Evolutionary conservation across 2,113 vertebrate species (phyloP).

Genomic region (Oreotragus oreotragus): DNA sequence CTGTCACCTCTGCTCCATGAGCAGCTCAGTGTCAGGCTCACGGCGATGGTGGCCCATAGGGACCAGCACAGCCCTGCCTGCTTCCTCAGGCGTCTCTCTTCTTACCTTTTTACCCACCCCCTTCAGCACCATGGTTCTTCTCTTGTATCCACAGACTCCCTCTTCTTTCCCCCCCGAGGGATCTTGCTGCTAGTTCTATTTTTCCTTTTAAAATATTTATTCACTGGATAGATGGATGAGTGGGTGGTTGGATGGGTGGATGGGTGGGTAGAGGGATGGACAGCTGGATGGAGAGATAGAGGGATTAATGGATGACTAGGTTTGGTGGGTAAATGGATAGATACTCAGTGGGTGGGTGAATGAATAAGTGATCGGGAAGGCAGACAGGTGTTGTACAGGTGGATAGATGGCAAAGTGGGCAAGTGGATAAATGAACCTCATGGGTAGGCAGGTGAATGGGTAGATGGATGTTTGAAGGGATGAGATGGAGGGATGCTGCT

Average conservation of each 20-base stretch:
- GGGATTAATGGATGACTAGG: rapidly evolving
- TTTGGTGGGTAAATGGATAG: too few relatives aligned
- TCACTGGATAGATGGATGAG: background rate
- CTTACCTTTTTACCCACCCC: background rate
- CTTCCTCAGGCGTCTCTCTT: background rate
- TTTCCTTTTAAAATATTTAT: background rate
- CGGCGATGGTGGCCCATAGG: background rate
- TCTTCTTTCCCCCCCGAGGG: background rate
- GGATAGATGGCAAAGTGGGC: too few relatives aligned
- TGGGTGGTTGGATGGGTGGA: background rate
- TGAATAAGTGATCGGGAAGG: background rate
- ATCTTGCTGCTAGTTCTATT: background rate
- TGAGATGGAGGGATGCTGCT: background rate
- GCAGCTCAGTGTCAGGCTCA: background rate
- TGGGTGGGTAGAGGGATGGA: too few relatives aligned
- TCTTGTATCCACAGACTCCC: background rate
- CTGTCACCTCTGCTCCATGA: background rate
- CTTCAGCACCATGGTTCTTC: background rate
- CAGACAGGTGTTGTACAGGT: background rate
- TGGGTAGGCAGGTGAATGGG: too few relatives aligned
- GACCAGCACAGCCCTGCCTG: background rate
- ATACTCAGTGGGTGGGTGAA: background rate
- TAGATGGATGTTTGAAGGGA: background rate
- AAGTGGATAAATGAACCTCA: too few relatives aligned
- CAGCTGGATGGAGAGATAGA: rapidly evolving